Base-by-base conservation (phyloP, 2,888 invertebrate genomes). In the Allacma fusca region DNA sequence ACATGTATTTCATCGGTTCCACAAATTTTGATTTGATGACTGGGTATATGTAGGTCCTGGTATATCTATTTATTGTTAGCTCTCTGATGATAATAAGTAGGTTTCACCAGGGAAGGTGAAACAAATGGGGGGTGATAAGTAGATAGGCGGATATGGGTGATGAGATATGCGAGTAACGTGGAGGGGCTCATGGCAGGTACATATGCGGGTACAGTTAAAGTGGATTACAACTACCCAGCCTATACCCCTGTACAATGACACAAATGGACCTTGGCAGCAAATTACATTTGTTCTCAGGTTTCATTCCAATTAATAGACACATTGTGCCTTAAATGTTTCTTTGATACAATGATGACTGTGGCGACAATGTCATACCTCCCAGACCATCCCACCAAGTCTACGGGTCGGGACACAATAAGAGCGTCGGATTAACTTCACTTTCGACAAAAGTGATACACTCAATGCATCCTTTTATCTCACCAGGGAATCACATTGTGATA, bases 241-340 rank as follows among this genome's bases (percentile, higher is more conserved):
- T n/a, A 59, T n/a, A n/a, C n/a, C n/a, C n/a, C n/a, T n/a, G 12
- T 23, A 59, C 59, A 19, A n/a, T 59, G 59, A 59, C 59, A 59
- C 59, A 59, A 59, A 62, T 62, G 62, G 62, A 59, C 59, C 59
- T 62, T 62, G 62, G 23, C 24, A 62, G n/a, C 24, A 24, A 34
- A 16, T 16, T 50, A 12, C 19, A 50, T 50, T 50, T 12, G 19
- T 50, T 12, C n/a, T 50, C 19, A 50, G 9, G 19, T 50, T 50
- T n/a, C 19, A 50, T 50, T 2, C n/a, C 5, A 50, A 50, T 50
- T 50, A 50, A 50, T 50, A n/a, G 16, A 50, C 7, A 16, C 50
- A 50, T 50, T 50, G 50, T 9, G n/a, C 50, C 7, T 12, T 50
- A 50, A 50, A 50, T 50, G n/a, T 13, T 16, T 12, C 50, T 13